phyloP scores from a whole-genome alignment of 2,888 invertebrate species.

The Lasioglossum malachurum region DNA sequence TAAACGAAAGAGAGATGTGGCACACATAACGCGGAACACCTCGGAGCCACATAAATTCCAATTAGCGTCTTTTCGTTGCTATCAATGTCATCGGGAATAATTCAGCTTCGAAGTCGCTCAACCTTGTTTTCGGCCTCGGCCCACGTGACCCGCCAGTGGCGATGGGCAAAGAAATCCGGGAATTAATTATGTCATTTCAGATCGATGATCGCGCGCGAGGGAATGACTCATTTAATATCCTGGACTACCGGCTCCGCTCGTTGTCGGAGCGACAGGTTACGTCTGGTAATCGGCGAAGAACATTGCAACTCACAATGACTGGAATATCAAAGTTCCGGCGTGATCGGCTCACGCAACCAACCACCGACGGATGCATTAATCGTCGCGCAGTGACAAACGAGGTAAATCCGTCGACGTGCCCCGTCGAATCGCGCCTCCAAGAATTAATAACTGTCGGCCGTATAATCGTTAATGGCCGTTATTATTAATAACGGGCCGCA shows the following conservation, averaged over 20 bases:
- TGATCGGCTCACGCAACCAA: slow-evolving; percentile 45
- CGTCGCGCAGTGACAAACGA: slow-evolving; percentile 65
- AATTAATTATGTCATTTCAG: slow-evolving; percentile 52
- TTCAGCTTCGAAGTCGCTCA: not conserved
- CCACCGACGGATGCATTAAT: slow-evolving; percentile 59
- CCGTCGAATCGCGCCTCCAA: slow-evolving; percentile 55
- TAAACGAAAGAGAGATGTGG: not conserved
- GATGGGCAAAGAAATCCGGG: not conserved
- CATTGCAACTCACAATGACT: slow-evolving; percentile 46
- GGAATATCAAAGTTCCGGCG: slow-evolving; percentile 52
- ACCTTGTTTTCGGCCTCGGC: not conserved
- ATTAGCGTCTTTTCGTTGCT: not conserved
- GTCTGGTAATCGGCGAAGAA: slow-evolving; percentile 64
- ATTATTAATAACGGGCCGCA: slow-evolving; percentile 53
- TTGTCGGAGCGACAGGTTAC: slow-evolving; percentile 44
- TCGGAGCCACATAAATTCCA: slow-evolving; percentile 2
- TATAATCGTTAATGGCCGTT: slow-evolving; percentile 58
- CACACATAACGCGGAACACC: not conserved
- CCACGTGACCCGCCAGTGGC: not conserved
- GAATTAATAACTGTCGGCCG: slow-evolving; percentile 64
- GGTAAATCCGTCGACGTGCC: slow-evolving; percentile 52
- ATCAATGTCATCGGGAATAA: not conserved
- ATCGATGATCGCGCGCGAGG: slow-evolving; percentile 36
- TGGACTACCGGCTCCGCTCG: slow-evolving; percentile 39
- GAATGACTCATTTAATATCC: slow-evolving; percentile 48